These are phyloP conservation scores for Poecile atricapillus DNA, from an alignment of 2,113 vertebrate genomes.

Conservation along the genomic window DNA sequence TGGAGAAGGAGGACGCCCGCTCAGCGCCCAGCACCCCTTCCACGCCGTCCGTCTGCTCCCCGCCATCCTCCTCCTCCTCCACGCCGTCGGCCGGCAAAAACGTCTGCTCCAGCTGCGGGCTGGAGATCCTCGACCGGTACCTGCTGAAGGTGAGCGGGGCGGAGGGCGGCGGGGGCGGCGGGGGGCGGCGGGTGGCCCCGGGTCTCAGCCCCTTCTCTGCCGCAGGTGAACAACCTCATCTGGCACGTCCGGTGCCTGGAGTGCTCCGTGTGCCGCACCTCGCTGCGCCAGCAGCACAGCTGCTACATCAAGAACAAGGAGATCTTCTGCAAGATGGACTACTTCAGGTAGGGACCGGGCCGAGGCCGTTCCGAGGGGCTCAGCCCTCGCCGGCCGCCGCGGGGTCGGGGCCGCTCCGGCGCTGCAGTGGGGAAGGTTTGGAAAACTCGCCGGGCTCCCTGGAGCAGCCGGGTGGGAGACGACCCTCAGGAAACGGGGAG, in stretches of 20 bases:
- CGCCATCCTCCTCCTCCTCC: conserved; percentile 83
- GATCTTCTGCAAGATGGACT: conserved; percentile 95
- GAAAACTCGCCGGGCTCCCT: background rate
- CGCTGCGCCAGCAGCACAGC: conserved; percentile 89
- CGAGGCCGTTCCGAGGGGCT: background rate
- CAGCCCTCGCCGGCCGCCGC: background rate
- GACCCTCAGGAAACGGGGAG: background rate
- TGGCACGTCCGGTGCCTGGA: conserved; percentile 92
- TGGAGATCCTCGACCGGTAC: conserved; percentile 95
- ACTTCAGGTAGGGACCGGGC: conserved; percentile 85
- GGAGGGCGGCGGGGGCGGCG: background rate
- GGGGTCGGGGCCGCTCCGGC: background rate
- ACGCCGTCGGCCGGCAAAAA: conserved; percentile 90
- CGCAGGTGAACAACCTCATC: conserved; percentile 91
- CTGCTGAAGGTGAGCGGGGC: conserved; percentile 86
- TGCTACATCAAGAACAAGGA: conserved; percentile 97
- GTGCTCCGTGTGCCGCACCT: conserved; percentile 90
- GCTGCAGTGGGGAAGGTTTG: background rate
- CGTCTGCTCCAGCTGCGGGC: conserved; percentile 93
- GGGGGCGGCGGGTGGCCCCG: background rate
- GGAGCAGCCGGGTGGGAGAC: background rate
- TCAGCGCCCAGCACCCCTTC: conserved; percentile 91
- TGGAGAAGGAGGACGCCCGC: conserved; percentile 92
- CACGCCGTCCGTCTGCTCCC: conserved; percentile 92
- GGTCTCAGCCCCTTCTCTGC: conserved; percentile 9